phyloP scores from a whole-genome alignment of 2,888 invertebrate species.

The Gasteruption jaculator region DNA sequence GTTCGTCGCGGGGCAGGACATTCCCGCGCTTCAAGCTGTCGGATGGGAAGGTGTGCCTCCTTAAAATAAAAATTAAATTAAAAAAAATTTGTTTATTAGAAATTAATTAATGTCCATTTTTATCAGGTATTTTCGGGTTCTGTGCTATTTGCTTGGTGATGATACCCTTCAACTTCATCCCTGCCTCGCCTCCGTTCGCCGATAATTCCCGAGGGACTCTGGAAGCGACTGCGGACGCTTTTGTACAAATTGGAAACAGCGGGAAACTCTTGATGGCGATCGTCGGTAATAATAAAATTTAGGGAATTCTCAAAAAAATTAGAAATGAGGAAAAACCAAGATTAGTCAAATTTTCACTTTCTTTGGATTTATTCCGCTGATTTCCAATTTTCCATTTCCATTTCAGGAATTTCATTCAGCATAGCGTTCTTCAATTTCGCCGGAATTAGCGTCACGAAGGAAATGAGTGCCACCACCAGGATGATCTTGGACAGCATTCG shows the following conservation, averaged over 20 bases:
- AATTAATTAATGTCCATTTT: slow-evolving; percentile 10
- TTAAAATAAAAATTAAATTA: not conserved
- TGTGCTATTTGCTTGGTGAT: slow-evolving; percentile 60
- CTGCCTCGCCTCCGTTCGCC: slow-evolving; percentile 72
- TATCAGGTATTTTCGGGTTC: slow-evolving; percentile 67
- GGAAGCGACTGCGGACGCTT: slow-evolving; percentile 82
- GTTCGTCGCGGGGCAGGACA: slow-evolving; percentile 76
- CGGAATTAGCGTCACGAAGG: slow-evolving; percentile 88
- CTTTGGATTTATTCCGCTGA: not conserved
- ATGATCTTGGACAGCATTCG: slow-evolving; percentile 88
- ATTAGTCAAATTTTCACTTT: slow-evolving; percentile 5
- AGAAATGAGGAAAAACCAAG: slow-evolving; percentile 50
- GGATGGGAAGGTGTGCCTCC: slow-evolving; percentile 83
- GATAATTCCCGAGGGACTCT: slow-evolving; percentile 70
- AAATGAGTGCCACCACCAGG: slow-evolving; percentile 86
- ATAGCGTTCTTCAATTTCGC: slow-evolving; percentile 93
- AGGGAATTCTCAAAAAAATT: slow-evolving; percentile 2
- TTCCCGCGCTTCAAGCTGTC: slow-evolving; percentile 85
- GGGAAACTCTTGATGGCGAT: slow-evolving; percentile 62
- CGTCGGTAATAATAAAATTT: slow-evolving; percentile 52
- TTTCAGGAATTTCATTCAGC: slow-evolving; percentile 72
- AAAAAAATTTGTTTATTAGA: not conserved
- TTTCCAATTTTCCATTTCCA: slow-evolving; percentile 18
- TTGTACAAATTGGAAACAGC: slow-evolving; percentile 73
- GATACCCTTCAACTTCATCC: slow-evolving; percentile 77